Evolutionary conservation across 1,140 invertebrate genomes (phyloP), one percentile per base, ranked within the genome.

Genomic region (Heliothis virescens): DNA sequence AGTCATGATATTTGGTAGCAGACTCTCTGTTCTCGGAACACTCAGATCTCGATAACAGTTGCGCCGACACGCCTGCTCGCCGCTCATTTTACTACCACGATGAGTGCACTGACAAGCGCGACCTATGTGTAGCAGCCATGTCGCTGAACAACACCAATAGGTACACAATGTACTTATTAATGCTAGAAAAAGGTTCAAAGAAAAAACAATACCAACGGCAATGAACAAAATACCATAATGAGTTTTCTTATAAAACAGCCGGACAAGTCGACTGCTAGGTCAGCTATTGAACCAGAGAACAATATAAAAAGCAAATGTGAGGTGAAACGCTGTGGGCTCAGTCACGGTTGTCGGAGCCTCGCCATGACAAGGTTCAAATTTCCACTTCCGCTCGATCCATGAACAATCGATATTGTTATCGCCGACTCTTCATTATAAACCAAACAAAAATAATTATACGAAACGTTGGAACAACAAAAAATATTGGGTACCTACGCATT

Each of bases 1-100:
- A 93, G 92, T 90, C 93, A 92, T 94, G 93, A 94, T 94, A 94
- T 94, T 94, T 94, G 92, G 93, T 90, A 87, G 91, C 91, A 88
- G 89, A 86, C 83, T 85, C 88, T 88, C 85, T 89, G 87, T 94
- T 94, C 92, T 92, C 82, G 83, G 93, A 94, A 94, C 82, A 80
- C 89, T 85, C 83, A 86, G 86, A 94, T 94, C 92, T 91, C 91
- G 92, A 94, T 94, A 93, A 89, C 82, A 87, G 81, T 85, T 88
- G 90, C 89, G 88, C 85, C 59, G 90, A 93, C 91, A 93, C 91
- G 92, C 90, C 86, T 92, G 91, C 82, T 86, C 88, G 87, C 87
- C 85, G 89, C 86, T 92, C 87, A 89, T 92, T 91, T 85, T 82
- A 85, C 87, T 88, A 87, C 86, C 53, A 16, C 59, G 59, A 76